A percentile compares a stretch with the other conserved stretches of the same genome.
These are phyloP conservation scores for Dromococcyx pavoninus DNA, from an alignment of 2,797 vertebrate species.

Conservation along the genomic window DNA sequence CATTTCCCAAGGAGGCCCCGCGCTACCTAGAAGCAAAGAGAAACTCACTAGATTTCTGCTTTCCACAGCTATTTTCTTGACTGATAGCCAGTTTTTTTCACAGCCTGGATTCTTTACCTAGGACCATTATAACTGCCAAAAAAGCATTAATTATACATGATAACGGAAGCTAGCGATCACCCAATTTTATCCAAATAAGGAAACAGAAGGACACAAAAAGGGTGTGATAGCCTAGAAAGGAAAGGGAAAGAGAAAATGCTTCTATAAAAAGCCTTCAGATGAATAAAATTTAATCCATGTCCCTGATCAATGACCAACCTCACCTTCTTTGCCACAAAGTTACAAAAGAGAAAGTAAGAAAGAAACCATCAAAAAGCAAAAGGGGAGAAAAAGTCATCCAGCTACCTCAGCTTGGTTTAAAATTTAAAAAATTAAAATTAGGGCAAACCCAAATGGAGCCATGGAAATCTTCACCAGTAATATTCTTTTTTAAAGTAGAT, in stretches of 20 bases:
- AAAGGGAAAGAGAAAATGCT: neutral
- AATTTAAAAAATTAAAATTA: neutral
- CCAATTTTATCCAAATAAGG: neutral
- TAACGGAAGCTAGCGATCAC: neutral
- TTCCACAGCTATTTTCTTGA: neutral
- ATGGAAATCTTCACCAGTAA: neutral
- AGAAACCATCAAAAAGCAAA: neutral
- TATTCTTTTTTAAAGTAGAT: neutral
- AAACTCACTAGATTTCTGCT: neutral
- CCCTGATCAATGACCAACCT: neutral
- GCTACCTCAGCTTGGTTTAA: neutral
- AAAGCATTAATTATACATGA: neutral
- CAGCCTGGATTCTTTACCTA: neutral
- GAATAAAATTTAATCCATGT: neutral
- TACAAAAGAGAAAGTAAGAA: slow-evolving; percentile 30
- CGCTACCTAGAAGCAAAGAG: neutral
- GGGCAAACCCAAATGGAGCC: neutral
- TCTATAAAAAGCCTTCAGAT: neutral
- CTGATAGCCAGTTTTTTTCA: neutral
- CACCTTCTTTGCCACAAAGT: slow-evolving; percentile 51
- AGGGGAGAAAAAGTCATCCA: neutral
- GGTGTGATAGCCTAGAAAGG: neutral
- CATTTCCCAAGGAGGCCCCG: neutral
- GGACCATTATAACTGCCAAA: neutral
- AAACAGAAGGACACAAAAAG: neutral